Percentiles rank a stretch among this genome's conserved stretches.
These are phyloP conservation scores for Centropus unirufus DNA, from an alignment of 2,113 vertebrate genomes.

Conservation along the genomic window DNA sequence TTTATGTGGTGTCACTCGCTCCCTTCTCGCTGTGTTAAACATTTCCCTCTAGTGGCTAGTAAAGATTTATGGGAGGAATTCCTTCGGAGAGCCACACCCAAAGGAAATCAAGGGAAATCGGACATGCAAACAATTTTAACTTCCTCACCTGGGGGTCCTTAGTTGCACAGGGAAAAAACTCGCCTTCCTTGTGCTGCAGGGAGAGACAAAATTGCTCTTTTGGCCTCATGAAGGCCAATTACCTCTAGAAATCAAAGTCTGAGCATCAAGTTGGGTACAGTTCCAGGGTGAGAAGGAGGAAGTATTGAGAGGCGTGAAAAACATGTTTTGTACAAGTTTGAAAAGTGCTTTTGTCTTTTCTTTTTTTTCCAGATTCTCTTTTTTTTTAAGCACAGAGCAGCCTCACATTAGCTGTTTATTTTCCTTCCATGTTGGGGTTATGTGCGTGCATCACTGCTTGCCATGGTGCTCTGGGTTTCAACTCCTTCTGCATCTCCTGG, in stretches of 20 bases:
- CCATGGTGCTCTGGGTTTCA: not conserved
- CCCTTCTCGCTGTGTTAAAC: not conserved
- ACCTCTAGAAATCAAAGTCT: not conserved
- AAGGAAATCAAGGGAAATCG: not conserved
- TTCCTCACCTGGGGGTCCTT: not conserved
- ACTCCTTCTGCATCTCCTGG: not conserved
- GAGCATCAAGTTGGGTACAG: not conserved
- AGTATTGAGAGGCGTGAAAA: not conserved
- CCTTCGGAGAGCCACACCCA: not conserved
- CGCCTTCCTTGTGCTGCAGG: not conserved
- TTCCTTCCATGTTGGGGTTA: not conserved
- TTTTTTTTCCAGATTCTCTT: not conserved
- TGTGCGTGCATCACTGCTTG: not conserved
- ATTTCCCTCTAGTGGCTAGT: constrained; percentile 57
- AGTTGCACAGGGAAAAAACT: not conserved
- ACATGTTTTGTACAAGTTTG: not conserved
- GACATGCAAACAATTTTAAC: not conserved
- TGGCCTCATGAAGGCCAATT: accelerated
- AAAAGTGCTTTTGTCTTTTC: not conserved
- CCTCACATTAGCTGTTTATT: not conserved
- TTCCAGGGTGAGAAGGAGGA: not conserved
- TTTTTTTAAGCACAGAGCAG: not conserved
- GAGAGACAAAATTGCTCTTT: not conserved
- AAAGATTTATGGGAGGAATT: constrained; percentile 26
- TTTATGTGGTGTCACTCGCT: not conserved